Percentiles rank a stretch among this genome's conserved stretches.
Conservation (phyloP, 1,140 invertebrate species). For the Oscheius sp. region DNA sequence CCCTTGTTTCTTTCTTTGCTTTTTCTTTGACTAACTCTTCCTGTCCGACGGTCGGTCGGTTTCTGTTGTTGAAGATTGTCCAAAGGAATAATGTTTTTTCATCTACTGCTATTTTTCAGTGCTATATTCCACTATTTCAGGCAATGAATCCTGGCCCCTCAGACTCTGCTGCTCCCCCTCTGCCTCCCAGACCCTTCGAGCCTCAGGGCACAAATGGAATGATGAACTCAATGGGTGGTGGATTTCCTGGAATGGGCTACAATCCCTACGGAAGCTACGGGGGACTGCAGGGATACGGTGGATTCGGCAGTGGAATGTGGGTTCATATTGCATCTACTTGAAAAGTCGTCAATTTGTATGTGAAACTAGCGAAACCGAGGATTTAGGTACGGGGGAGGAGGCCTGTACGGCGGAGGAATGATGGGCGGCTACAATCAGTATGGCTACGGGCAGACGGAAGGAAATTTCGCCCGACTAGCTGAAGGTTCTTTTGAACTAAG, state of each 20-base stretch:
- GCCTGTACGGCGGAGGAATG: constrained; percentile 12
- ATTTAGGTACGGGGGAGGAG: not conserved
- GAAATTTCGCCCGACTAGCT: constrained; percentile 63
- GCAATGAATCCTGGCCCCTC: constrained; percentile 6
- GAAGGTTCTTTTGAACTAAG: constrained; percentile 54
- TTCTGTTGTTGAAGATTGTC: too few species aligned
- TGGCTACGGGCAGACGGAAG: constrained; percentile 46
- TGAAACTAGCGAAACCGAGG: not conserved
- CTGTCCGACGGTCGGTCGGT: too few species aligned
- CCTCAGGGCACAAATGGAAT: not conserved
- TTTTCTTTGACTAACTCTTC: too few species aligned
- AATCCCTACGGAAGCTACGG: constrained; percentile 10
- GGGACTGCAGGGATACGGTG: not conserved
- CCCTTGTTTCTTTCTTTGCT: too few species aligned
- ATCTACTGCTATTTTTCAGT: too few species aligned
- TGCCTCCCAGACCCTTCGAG: constrained; percentile 29
- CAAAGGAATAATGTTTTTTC: too few species aligned
- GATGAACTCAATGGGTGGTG: too few species aligned
- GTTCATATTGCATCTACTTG: not conserved
- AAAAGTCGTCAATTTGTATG: not conserved
- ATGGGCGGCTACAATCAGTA: constrained; percentile 14
- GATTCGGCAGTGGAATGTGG: not conserved
- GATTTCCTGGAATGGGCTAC: not conserved
- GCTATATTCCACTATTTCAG: too few species aligned
- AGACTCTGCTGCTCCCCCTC: constrained; percentile 13